phyloP scores from a whole-genome alignment of 2,888 invertebrate species.

The Campoplex nolae region DNA sequence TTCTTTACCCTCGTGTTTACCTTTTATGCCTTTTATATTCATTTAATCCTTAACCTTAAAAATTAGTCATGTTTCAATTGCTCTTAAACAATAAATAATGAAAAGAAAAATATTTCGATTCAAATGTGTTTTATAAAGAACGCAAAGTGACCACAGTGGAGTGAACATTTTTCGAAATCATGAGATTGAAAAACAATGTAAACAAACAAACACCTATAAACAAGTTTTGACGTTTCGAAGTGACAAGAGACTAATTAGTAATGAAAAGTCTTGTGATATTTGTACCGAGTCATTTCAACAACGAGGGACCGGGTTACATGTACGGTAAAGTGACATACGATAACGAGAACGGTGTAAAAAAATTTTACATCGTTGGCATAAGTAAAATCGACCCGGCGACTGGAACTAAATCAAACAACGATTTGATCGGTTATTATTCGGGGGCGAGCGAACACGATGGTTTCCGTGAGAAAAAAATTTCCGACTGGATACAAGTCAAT shows the following conservation, averaged over 20 bases:
- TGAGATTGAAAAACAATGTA: not conserved
- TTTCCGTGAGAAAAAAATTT: conserved; percentile 69
- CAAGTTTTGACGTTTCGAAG: not conserved
- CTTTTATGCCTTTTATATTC: not conserved
- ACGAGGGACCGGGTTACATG: conserved; percentile 76
- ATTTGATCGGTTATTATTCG: conserved; percentile 79
- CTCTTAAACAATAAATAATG: not conserved
- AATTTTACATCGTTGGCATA: conserved; percentile 78
- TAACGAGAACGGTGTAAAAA: conserved; percentile 72
- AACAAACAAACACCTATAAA: not conserved
- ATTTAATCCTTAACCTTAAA: not conserved
- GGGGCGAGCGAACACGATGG: conserved; percentile 62
- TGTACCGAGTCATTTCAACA: conserved; percentile 75
- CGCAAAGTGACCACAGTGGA: not conserved
- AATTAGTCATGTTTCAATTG: not conserved
- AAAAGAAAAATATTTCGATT: not conserved
- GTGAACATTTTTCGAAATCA: not conserved
- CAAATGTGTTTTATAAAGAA: not conserved
- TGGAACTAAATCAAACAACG: conserved; percentile 61
- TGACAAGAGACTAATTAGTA: not conserved
- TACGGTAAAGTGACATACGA: conserved; percentile 78
- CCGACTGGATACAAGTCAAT: conserved; percentile 79
- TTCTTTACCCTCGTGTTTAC: not conserved
- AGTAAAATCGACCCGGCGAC: conserved; percentile 60
- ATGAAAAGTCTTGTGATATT: conserved; percentile 80